Percentiles rank a stretch among this genome's conserved stretches.
Conservation (phyloP, 2,113 vertebrate species). For the Donacobius atricapilla region DNA sequence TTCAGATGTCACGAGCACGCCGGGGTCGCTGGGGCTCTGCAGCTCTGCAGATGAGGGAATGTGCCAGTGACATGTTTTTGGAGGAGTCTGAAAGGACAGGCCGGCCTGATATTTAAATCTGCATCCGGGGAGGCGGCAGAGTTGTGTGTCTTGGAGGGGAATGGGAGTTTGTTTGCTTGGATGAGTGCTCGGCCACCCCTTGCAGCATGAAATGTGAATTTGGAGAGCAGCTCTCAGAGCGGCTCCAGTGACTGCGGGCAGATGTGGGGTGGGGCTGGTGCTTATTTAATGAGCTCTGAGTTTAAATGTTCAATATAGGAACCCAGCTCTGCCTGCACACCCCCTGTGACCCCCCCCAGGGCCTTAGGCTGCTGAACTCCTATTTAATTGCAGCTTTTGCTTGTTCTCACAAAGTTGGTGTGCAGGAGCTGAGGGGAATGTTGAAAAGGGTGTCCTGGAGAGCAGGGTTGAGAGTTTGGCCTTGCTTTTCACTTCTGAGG, state of each 20-base stretch:
- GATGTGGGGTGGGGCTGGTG: neutral
- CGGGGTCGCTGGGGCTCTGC: neutral
- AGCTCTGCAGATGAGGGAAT: neutral
- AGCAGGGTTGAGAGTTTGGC: neutral
- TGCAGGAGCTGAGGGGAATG: neutral
- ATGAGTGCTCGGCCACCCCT: neutral
- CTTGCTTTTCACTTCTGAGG: neutral
- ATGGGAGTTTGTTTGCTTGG: neutral
- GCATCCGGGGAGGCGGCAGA: neutral
- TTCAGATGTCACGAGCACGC: neutral
- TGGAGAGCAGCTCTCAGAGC: neutral
- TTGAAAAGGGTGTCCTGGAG: neutral
- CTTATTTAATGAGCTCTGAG: neutral
- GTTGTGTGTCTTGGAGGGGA: conserved; percentile 23
- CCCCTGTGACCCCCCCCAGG: neutral
- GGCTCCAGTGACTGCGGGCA: neutral
- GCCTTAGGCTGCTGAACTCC: neutral
- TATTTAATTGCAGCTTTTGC: neutral
- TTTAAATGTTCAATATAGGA: neutral
- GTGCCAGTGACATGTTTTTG: neutral
- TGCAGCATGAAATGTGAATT: neutral
- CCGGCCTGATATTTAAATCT: neutral
- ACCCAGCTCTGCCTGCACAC: neutral
- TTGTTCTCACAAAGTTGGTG: neutral
- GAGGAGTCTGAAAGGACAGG: neutral